Evolutionary conservation across 2,113 vertebrate genomes (phyloP).

Genomic region (Misgurnus anguillicaudatus): DNA sequence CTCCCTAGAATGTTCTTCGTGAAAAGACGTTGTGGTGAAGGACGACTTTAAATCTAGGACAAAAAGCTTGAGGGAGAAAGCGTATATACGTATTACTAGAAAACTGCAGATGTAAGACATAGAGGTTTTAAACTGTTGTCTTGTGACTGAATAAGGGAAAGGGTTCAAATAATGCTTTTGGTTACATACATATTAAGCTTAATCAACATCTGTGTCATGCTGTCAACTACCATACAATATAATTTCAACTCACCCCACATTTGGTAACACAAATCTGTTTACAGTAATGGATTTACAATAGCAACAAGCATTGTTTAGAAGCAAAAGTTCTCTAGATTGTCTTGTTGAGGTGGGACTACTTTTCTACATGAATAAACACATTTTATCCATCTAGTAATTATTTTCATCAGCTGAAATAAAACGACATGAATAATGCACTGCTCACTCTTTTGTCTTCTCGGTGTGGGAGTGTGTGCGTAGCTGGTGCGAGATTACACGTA

Average conservation of each 20-base stretch:
- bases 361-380: neutral
- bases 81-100: neutral
- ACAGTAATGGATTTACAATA: neutral
- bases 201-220: neutral
- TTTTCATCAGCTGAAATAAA: neutral
- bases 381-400: neutral
- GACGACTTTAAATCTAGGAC: constrained; percentile 33
- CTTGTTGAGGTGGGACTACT: neutral
- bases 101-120: neutral
- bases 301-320: neutral
- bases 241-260: neutral
- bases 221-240: constrained; percentile 6
- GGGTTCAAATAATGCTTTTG: neutral
- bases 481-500: neutral
- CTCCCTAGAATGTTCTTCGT: constrained; percentile 15
- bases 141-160: neutral
- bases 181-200: neutral
- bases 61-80: constrained; percentile 17
- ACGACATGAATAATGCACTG: neutral
- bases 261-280: constrained; percentile 1
- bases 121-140: neutral
- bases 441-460: neutral
- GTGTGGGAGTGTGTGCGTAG: constrained; percentile 8
- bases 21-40: constrained; percentile 19
- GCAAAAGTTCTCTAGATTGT: neutral